Base-by-base conservation (phyloP, 2,888 invertebrate species). In the Charanyca ferruginea region DNA sequence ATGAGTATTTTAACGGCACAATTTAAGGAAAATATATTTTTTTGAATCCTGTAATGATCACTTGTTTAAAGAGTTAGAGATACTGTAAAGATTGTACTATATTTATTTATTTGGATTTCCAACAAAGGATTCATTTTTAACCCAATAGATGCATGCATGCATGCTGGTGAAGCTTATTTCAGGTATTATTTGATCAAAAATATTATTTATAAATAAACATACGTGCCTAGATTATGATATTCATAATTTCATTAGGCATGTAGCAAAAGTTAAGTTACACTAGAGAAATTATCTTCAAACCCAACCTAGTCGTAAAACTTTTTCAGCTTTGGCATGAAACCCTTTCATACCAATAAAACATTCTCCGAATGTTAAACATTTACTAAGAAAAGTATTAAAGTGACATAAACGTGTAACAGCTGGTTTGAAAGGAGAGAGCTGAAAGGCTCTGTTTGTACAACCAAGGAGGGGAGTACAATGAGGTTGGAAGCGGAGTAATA, bases 101-200 rank as follows among this genome's bases (percentile, higher is more conserved):
- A n/a, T n/a, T n/a, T n/a, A n/a, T n/a, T n/a, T n/a, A n/a, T n/a
- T n/a, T n/a, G n/a, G n/a, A n/a, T n/a, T n/a, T n/a, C n/a, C n/a
- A n/a, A n/a, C n/a, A n/a, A n/a, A n/a, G n/a, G n/a, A n/a, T n/a
- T n/a, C n/a, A n/a, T n/a, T n/a, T n/a, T n/a, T n/a, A n/a, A n/a
- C n/a, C n/a, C n/a, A n/a, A n/a, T n/a, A n/a, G n/a, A n/a, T n/a
- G n/a, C n/a, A n/a, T n/a, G n/a, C n/a, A n/a, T n/a, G n/a, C 85
- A 84, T 84, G 83, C 77, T 74, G 64, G 81, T 84, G 88, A 94
- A 94, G 94, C 94, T 91, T 92, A 94, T 94, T 92, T 92, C 91
- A 95, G 93, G 95, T 93, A 95, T 93, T 91, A 93, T 92, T 92
- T 90, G 87, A 25, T 6, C 4, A 25, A 25, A 25, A 4, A 25